Evolutionary conservation across 1,140 invertebrate species (phyloP).

Genomic region (Proctacanthus coquilletti): DNA sequence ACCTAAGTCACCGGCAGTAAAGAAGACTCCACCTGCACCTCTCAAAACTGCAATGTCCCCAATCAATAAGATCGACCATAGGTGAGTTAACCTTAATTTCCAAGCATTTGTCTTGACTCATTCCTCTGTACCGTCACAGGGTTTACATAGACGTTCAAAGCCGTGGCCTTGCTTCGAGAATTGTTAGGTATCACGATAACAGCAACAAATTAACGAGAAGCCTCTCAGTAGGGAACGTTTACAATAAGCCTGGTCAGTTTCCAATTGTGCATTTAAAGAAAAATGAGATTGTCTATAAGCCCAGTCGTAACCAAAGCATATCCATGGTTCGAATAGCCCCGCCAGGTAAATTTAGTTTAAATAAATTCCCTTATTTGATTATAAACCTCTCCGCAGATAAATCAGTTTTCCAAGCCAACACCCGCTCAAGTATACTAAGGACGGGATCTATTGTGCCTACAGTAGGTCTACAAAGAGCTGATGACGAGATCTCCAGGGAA

Average conservation of each 20-base stretch:
- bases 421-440: slow-evolving; percentile 18
- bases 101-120: background rate
- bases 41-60: slow-evolving; percentile 2
- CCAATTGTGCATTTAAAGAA: slow-evolving; percentile 21
- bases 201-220: slow-evolving; percentile 17
- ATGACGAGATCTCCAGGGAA: slow-evolving; percentile 18
- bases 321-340: slow-evolving; percentile 28
- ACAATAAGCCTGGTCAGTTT: slow-evolving; percentile 24
- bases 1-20: background rate
- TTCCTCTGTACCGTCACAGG: slow-evolving; percentile 8
- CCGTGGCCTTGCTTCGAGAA: slow-evolving; percentile 28
- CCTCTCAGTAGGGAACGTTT: slow-evolving; percentile 19
- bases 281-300: slow-evolving; percentile 18
- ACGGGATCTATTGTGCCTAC: slow-evolving; percentile 18
- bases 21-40: background rate
- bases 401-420: slow-evolving; percentile 14
- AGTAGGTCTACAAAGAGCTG: slow-evolving; percentile 14
- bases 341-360: slow-evolving; percentile 22
- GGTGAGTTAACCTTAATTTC: slow-evolving; percentile 9
- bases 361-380: slow-evolving; percentile 3
- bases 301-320: slow-evolving; percentile 13
- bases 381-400: slow-evolving; percentile 7
- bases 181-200: slow-evolving; percentile 30
- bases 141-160: slow-evolving; percentile 31
- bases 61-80: slow-evolving; percentile 14